A percentile compares a stretch with the other conserved stretches of the same genome.
Conservation (phyloP, 2,797 vertebrate species). For the Dromococcyx pavoninus region DNA sequence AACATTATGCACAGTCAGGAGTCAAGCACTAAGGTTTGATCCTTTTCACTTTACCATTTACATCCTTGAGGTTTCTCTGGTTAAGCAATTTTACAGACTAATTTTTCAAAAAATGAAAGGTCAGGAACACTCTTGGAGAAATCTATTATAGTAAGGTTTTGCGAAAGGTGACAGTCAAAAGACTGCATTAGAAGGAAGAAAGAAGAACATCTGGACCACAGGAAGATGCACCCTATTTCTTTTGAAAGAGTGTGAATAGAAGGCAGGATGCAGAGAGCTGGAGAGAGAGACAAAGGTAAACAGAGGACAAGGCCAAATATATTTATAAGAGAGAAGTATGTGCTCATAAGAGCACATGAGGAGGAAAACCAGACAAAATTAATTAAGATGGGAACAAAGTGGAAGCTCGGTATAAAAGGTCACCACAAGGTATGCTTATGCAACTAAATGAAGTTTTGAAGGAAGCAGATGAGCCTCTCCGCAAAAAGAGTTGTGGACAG, state of each 20-base stretch:
- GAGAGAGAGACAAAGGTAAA: slow-evolving; percentile 2
- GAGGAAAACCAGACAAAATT: slow-evolving; percentile 6
- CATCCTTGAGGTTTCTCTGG: not conserved
- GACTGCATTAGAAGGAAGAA: not conserved
- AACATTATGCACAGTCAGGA: not conserved
- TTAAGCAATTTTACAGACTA: not conserved
- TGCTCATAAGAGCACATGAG: not conserved
- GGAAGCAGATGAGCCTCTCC: not conserved
- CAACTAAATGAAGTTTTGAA: not conserved
- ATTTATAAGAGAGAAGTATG: not conserved
- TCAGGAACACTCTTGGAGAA: not conserved
- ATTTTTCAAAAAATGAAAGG: slow-evolving; percentile 21
- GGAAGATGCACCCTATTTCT: not conserved
- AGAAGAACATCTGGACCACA: not conserved
- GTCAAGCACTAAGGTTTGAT: not conserved
- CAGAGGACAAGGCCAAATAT: not conserved
- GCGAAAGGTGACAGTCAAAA: not conserved
- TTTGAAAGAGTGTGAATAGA: not conserved
- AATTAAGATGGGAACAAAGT: slow-evolving; percentile 15
- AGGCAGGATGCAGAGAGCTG: not conserved
- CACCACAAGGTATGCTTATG: not conserved
- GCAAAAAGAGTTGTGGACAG: not conserved
- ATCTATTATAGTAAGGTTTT: not conserved
- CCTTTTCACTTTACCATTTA: not conserved
- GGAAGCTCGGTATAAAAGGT: not conserved